Conservation (phyloP, 2,113 vertebrate genomes). For the Phalacrocorax aristotelis region DNA sequence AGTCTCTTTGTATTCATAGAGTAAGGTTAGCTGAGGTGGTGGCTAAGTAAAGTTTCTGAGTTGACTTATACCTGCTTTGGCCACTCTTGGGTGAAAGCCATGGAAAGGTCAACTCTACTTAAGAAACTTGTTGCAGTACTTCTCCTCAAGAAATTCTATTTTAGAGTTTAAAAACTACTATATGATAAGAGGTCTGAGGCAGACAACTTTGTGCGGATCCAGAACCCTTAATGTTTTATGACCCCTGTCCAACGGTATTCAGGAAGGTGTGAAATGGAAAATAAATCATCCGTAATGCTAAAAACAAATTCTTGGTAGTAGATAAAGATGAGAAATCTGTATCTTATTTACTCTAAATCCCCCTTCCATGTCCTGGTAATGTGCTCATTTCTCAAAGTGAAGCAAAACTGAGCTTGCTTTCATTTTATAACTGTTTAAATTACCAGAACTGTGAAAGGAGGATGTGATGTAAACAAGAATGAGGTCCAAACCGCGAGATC, state of each 20-base stretch:
- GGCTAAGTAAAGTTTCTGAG: background rate
- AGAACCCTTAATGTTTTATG: background rate
- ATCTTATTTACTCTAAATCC: background rate
- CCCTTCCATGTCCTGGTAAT: background rate
- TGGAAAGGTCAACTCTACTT: background rate
- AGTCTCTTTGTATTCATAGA: background rate
- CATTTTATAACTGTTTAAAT: background rate
- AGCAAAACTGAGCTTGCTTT: background rate
- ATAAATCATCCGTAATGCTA: background rate
- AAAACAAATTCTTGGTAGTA: background rate
- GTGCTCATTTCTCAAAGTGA: background rate
- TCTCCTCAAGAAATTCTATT: background rate
- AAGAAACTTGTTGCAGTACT: background rate
- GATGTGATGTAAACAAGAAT: background rate
- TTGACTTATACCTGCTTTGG: background rate
- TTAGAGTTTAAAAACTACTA: background rate
- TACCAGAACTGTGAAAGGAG: background rate
- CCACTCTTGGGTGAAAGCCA: background rate
- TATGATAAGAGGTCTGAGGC: background rate
- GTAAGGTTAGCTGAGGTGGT: background rate
- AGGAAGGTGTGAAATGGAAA: background rate
- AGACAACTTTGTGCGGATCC: background rate
- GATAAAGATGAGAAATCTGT: background rate
- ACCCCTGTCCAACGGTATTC: background rate
- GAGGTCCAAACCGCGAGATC: background rate